phyloP scores from a whole-genome alignment of 2,888 invertebrate genomes.

The Miltochrista miniata region DNA sequence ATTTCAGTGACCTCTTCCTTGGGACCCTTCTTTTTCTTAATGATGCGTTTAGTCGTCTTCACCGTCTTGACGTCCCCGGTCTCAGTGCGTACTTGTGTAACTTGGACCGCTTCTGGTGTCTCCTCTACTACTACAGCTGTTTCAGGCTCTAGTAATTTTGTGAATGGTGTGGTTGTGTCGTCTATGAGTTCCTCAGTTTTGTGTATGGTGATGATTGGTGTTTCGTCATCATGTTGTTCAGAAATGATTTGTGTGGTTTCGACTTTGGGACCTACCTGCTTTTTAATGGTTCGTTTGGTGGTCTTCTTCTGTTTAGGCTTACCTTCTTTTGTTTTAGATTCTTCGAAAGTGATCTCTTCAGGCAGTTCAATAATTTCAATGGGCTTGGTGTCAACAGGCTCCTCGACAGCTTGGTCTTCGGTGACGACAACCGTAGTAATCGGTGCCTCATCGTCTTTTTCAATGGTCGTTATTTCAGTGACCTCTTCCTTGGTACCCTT shows the following conservation, averaged over 20 bases:
- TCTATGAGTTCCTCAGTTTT: conserved; percentile 11
- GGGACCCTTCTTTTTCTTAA: conserved; percentile 37
- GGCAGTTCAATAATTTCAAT: conserved; percentile 40
- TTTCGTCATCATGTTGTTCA: conserved; percentile 21
- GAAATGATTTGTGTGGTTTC: conserved; percentile 36
- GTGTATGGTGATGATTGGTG: conserved; percentile 6
- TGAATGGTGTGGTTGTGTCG: conserved; percentile 10
- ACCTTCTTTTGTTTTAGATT: conserved; percentile 40
- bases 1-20: conserved; percentile 15
- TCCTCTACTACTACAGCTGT: conserved; percentile 22
- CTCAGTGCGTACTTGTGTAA: conserved; percentile 45
- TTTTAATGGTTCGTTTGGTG: conserved; percentile 15
- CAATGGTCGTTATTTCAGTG: conserved; percentile 32
- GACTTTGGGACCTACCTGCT: conserved; percentile 24
- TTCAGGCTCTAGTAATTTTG: conserved; percentile 1
- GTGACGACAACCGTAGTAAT: conserved; percentile 18
- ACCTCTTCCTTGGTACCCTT: conserved; percentile 20
- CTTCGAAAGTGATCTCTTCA: conserved; percentile 29
- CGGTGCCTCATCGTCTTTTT: conserved; percentile 32
- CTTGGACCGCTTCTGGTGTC: conserved; percentile 57
- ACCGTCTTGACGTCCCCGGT: conserved; percentile 20
- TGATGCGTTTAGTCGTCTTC: conserved; percentile 25
- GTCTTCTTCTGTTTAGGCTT: conserved; percentile 42
- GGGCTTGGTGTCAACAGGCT: not conserved
- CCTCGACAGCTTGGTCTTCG: not conserved